These are phyloP conservation scores for Neosilurus mollespiculum DNA, from an alignment of 2,797 vertebrate species.

Conservation along the genomic window DNA sequence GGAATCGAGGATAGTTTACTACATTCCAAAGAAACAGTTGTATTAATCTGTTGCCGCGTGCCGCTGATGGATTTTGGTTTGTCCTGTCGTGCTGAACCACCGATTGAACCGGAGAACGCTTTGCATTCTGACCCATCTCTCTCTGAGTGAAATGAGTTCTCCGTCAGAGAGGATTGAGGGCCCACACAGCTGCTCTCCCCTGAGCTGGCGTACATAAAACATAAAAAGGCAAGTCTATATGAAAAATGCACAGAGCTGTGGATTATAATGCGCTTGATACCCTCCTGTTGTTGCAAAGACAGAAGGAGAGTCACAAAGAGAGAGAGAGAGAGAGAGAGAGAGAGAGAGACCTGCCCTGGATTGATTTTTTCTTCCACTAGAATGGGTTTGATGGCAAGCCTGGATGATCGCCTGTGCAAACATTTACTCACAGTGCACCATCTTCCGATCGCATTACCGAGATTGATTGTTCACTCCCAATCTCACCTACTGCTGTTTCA, in stretches of 20 bases:
- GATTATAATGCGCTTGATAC: constrained; percentile 78
- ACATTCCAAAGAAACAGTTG: constrained; percentile 24
- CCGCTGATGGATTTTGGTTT: constrained; percentile 20
- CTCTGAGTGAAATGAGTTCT: constrained; percentile 73
- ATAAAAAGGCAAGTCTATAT: constrained; percentile 78
- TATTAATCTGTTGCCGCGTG: constrained; percentile 22
- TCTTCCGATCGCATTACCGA: constrained; percentile 75
- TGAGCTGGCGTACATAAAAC: constrained; percentile 78
- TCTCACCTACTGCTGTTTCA: constrained; percentile 74
- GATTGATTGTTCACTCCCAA: constrained; percentile 77
- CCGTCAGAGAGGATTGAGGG: constrained; percentile 69
- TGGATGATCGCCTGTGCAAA: constrained; percentile 77
- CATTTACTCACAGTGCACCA: constrained; percentile 75
- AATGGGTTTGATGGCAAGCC: constrained; percentile 73
- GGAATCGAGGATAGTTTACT: neutral
- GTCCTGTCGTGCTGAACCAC: constrained; percentile 46
- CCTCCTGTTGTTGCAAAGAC: constrained; percentile 67
- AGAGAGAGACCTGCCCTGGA: constrained; percentile 71
- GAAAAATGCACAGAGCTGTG: constrained; percentile 79
- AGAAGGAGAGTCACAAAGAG: constrained; percentile 23
- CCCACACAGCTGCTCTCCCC: constrained; percentile 79
- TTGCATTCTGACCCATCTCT: constrained; percentile 65
- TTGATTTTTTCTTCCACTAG: constrained; percentile 70
- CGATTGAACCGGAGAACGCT: constrained; percentile 33
- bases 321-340: constrained; percentile 59